Percentiles rank a stretch among this genome's conserved stretches.
phyloP scores from a whole-genome alignment of 2,888 invertebrate species.

The Cynaeus angustus region DNA sequence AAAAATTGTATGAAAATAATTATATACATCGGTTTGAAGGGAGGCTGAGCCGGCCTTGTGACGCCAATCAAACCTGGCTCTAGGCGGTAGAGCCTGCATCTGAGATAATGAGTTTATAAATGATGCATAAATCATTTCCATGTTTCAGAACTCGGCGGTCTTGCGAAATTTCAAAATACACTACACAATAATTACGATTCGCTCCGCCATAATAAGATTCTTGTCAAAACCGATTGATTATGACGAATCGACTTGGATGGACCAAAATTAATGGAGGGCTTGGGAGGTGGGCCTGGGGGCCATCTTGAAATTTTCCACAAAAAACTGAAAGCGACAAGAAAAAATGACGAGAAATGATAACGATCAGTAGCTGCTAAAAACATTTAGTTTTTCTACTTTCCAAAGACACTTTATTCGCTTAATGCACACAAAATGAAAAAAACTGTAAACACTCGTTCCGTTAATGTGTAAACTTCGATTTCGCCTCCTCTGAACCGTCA shows the following conservation, averaged over 20 bases:
- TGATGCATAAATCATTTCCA: slow-evolving; percentile 71
- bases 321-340: too few relatives aligned
- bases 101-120: slow-evolving; percentile 73
- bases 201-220: slow-evolving; percentile 63
- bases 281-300: too few relatives aligned
- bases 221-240: slow-evolving; percentile 48
- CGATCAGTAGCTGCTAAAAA: too few relatives aligned
- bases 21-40: slow-evolving; percentile 67
- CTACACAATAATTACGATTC: slow-evolving; percentile 65
- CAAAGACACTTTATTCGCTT: too few relatives aligned
- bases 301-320: too few relatives aligned
- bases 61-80: slow-evolving; percentile 70
- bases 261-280: too few relatives aligned
- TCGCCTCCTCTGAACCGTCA: too few relatives aligned
- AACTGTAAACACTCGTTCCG: too few relatives aligned
- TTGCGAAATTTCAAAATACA: slow-evolving; percentile 60
- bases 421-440: too few relatives aligned
- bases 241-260: slow-evolving; percentile 35
- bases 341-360: too few relatives aligned
- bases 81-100: slow-evolving; percentile 68
- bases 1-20: slow-evolving; percentile 64
- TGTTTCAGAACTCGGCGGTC: slow-evolving; percentile 60
- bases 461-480: too few relatives aligned
- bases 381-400: too few relatives aligned
- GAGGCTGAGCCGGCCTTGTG: slow-evolving; percentile 68